Evolutionary conservation across 2,797 vertebrate species (phyloP), one percentile per base, ranked within the genome.

Genomic region (Atherinosoma microstoma): DNA sequence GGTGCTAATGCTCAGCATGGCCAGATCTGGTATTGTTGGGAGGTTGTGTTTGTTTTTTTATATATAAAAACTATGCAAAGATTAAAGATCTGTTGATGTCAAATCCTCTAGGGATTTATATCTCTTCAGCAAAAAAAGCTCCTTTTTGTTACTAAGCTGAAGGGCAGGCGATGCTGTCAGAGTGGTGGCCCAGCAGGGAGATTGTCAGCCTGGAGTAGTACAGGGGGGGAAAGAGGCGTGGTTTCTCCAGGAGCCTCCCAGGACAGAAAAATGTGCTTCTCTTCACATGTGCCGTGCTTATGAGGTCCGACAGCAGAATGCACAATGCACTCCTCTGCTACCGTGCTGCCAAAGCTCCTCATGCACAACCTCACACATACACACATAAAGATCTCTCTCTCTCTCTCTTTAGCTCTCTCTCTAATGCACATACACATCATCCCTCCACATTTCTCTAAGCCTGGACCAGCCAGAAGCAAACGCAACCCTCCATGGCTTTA

Each of bases 401-500:
- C 62, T 67, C 63, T 56, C 40, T 51, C 53, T 65, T 35, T 7
- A 18, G 16, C 45, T 63, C 63, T 67, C 64, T 70, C 45, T 57
- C 40, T 67, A 22, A 49, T 49, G 20, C 53, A 62, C 68, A 61
- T 40, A 74, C 66, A 61, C 59, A 72, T 12, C 74, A 60, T 70
- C 73, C 70, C 63, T 60, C 74, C 32, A 18, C 27, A 27, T 70
- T 53, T 75, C 73, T 67, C 70, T 69, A 56, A 86, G 65, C 90
- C 86, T 84, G 91, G 70, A 90, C 87, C 87, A 86, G 90, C 90
- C 90, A 85, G 88, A 87, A 80, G 62, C 78, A 61, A 75, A 60
- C 75, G 64, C 75, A 75, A 77, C 67, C 69, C 84, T 78, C 83
- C 77, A 70, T 82, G 82, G 71, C 80, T 87, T 84, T 80, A 81